Percentiles rank a stretch among this genome's conserved stretches.
These are phyloP conservation scores for Hylia prasina DNA, from an alignment of 2,113 vertebrate genomes.

Conservation along the genomic window DNA sequence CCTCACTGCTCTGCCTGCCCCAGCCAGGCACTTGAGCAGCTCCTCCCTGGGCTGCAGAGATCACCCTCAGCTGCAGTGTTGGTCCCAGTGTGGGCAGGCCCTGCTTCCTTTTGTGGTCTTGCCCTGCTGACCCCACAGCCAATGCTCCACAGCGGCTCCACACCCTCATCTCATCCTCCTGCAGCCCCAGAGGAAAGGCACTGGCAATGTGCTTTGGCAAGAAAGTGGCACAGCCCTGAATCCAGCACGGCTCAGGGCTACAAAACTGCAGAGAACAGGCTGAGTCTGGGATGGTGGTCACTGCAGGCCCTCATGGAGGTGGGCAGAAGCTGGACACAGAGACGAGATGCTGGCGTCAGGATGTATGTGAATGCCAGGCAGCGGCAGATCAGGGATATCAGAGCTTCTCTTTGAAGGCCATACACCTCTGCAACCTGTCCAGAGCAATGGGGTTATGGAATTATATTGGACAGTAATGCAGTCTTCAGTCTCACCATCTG, in stretches of 20 bases:
- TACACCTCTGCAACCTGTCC: neutral
- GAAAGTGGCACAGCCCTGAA: neutral
- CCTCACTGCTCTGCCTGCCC: neutral
- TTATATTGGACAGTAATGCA: neutral
- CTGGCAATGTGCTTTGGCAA: neutral
- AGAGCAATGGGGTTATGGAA: neutral
- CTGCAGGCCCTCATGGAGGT: neutral
- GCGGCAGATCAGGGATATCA: neutral
- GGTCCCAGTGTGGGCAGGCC: accelerated
- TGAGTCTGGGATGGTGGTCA: too few relatives aligned
- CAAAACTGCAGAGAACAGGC: neutral
- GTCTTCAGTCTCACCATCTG: neutral
- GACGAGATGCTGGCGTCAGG: accelerated
- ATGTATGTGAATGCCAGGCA: neutral
- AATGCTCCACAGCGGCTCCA: accelerated
- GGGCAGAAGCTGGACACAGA: neutral
- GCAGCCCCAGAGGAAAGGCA: neutral
- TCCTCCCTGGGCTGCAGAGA: neutral
- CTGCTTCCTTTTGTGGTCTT: neutral
- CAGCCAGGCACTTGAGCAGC: accelerated
- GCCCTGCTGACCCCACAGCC: neutral
- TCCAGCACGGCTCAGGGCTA: neutral
- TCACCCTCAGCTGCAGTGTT: accelerated
- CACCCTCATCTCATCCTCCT: neutral
- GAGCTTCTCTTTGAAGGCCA: neutral